A percentile compares a stretch with the other conserved stretches of the same genome.
These are phyloP conservation scores for Phalera bucephala DNA, from an alignment of 2,888 invertebrate species.

Conservation along the genomic window DNA sequence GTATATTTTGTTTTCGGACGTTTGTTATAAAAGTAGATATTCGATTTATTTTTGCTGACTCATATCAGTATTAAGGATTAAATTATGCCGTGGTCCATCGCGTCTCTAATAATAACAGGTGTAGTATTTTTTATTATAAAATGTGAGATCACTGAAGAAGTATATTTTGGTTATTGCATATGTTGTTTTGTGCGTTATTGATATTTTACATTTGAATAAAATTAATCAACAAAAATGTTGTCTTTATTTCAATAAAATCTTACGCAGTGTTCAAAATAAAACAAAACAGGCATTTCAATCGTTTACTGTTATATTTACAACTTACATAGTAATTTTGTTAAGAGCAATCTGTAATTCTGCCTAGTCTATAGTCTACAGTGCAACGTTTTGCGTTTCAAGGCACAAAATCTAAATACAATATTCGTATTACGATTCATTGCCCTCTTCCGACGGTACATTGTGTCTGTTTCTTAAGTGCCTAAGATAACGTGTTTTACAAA, in stretches of 20 bases:
- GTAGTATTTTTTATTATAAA: too few species aligned
- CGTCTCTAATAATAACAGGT: too few species aligned
- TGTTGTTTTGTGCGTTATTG: constrained; percentile 16
- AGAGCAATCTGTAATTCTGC: constrained; percentile 58
- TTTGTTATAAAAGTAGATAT: neutral
- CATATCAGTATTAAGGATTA: too few species aligned
- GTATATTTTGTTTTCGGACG: constrained; percentile 13
- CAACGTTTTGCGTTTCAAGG: constrained; percentile 51
- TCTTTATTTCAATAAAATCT: too few species aligned
- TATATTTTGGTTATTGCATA: constrained; percentile 25
- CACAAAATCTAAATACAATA: constrained; percentile 49
- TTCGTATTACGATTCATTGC: constrained; percentile 26
- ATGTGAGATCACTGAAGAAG: neutral
- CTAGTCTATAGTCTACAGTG: constrained; percentile 50
- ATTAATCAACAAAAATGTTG: too few species aligned
- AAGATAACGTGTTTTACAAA: constrained; percentile 12
- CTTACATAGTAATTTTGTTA: constrained; percentile 61
- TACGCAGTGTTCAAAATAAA: too few species aligned
- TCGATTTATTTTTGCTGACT: too few species aligned
- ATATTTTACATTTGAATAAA: constrained; percentile 27
- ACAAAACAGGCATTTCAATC: constrained; percentile 30
- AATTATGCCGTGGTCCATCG: too few species aligned
- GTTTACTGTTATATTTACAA: constrained; percentile 63
- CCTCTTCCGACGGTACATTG: constrained; percentile 3
- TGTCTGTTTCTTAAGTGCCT: neutral